A percentile compares a stretch with the other conserved stretches of the same genome.
phyloP scores from a whole-genome alignment of 2,888 invertebrate genomes.

The Dorcus hopei region DNA sequence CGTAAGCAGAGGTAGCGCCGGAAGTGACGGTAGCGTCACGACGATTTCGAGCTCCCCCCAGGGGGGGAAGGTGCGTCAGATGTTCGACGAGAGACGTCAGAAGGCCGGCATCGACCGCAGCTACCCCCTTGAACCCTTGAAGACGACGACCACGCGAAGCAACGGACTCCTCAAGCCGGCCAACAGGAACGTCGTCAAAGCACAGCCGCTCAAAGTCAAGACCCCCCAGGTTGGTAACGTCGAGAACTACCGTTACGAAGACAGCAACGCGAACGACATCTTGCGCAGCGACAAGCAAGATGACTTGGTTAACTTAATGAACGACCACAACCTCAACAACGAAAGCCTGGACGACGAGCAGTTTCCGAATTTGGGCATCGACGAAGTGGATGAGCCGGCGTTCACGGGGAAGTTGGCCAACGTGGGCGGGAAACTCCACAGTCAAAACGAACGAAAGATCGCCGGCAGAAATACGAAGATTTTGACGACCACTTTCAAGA shows the following conservation, averaged over 20 bases:
- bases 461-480: not conserved
- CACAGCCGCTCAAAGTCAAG: slow-evolving; percentile 39
- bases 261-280: slow-evolving; percentile 21
- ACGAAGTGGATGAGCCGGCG: slow-evolving; percentile 32
- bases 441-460: slow-evolving; percentile 32
- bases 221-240: slow-evolving; percentile 28
- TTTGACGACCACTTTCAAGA: not conserved
- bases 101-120: slow-evolving; percentile 76
- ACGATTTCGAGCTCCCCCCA: slow-evolving; percentile 26
- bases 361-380: slow-evolving; percentile 47
- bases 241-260: slow-evolving; percentile 13
- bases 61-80: slow-evolving; percentile 67
- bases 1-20: slow-evolving; percentile 53
- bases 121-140: slow-evolving; percentile 76
- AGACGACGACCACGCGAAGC: slow-evolving; percentile 38
- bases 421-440: slow-evolving; percentile 47
- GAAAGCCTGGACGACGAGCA: slow-evolving; percentile 50
- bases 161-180: slow-evolving; percentile 3
- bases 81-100: slow-evolving; percentile 80
- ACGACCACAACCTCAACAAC: slow-evolving; percentile 43
- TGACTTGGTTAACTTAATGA: slow-evolving; percentile 48
- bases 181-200: slow-evolving; percentile 46
- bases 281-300: slow-evolving; percentile 23
- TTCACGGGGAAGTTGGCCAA: slow-evolving; percentile 45
- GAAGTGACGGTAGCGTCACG: slow-evolving; percentile 45